Evolutionary conservation across 2,888 invertebrate species (phyloP).

Genomic region (Pseudococcus longispinus): DNA sequence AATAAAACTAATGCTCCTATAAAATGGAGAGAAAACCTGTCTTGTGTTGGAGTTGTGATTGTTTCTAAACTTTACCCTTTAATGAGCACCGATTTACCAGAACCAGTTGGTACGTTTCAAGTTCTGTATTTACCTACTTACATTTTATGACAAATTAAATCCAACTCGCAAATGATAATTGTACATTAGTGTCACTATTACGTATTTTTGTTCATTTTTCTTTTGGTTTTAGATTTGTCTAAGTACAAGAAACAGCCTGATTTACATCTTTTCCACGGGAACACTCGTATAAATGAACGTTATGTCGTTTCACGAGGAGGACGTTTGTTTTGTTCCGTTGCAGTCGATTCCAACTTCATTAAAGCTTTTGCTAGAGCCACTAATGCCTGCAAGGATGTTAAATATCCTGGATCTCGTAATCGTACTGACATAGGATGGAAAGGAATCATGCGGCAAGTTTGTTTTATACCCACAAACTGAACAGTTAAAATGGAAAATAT

Average conservation of each 20-base stretch:
- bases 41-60: constrained; percentile 88
- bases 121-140: constrained; percentile 63
- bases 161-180: too few species aligned
- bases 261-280: constrained; percentile 83
- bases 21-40: constrained; percentile 72
- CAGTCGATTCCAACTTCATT: constrained; percentile 73
- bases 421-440: constrained; percentile 89
- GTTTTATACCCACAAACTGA: too few species aligned
- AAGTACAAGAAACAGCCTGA: constrained; percentile 64
- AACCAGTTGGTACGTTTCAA: too few species aligned
- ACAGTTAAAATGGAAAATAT: too few species aligned
- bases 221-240: constrained; percentile 67
- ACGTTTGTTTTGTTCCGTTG: constrained; percentile 82
- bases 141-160: background rate
- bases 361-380: constrained; percentile 78
- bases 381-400: constrained; percentile 73
- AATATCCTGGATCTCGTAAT: constrained; percentile 85
- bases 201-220: constrained; percentile 63
- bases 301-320: constrained; percentile 82
- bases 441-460: constrained; percentile 77
- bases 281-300: constrained; percentile 71
- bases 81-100: constrained; percentile 74
- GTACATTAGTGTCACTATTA: too few species aligned
- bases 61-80: constrained; percentile 94
- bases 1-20: constrained; percentile 62